These are phyloP conservation scores for Zaprionus ghesquierei DNA, from an alignment of 1,140 invertebrate species.

Conservation along the genomic window DNA sequence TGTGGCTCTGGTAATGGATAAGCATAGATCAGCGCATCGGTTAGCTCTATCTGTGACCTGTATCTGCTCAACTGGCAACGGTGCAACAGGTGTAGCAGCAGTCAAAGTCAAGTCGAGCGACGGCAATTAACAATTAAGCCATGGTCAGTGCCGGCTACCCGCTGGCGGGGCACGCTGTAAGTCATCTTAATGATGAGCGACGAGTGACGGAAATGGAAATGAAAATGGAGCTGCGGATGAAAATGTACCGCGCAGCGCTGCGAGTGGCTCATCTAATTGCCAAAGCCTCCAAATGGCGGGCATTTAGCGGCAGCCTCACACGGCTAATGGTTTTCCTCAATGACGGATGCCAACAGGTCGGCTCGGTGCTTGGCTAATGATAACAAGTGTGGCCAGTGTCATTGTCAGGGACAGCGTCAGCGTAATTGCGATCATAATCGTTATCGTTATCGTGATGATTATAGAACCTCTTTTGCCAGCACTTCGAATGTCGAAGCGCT, in stretches of 20 bases:
- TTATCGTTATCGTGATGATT: not conserved
- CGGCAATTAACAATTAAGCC: conserved; percentile 40
- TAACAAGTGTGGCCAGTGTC: conserved; percentile 13
- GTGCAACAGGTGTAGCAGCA: conserved; percentile 15
- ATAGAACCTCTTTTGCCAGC: not conserved
- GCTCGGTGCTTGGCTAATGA: conserved; percentile 32
- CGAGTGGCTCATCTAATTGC: conserved; percentile 52
- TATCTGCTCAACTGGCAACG: not conserved
- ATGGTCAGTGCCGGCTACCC: conserved; percentile 19
- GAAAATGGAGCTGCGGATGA: conserved; percentile 2
- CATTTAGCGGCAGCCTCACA: conserved; percentile 47
- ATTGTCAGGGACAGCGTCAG: not conserved
- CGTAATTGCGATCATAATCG: conserved; percentile 13
- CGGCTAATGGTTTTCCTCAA: conserved; percentile 62
- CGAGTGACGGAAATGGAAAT: conserved; percentile 33
- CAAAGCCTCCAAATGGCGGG: conserved; percentile 45
- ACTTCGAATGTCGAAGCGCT: not conserved
- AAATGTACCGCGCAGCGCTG: not conserved
- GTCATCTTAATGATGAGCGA: conserved; percentile 2
- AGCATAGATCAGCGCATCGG: not conserved
- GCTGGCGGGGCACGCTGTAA: not conserved
- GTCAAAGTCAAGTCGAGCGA: conserved; percentile 14
- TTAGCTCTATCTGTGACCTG: not conserved
- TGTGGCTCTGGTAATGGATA: conserved; percentile 29
- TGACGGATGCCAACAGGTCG: conserved; percentile 33